These are phyloP conservation scores for Leptoclinus maculatus DNA, from an alignment of 2,797 vertebrate species.

Conservation along the genomic window DNA sequence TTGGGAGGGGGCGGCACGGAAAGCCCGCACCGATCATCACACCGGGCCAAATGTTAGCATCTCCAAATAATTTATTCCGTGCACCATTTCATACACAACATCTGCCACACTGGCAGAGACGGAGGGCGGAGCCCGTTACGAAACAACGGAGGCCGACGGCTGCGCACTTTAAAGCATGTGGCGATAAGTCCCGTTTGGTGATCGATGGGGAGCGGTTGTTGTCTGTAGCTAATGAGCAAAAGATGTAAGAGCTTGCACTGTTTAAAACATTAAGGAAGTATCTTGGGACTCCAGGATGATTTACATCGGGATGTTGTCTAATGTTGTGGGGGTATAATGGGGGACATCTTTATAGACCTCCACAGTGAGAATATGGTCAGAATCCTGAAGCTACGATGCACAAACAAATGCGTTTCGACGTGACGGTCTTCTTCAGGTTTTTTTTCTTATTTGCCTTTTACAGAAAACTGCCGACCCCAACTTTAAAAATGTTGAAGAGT, in stretches of 20 bases:
- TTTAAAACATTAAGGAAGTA: background rate
- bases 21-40: conserved; percentile 70
- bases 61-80: conserved; percentile 62
- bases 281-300: background rate
- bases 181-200: background rate
- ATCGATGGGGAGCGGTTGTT: background rate
- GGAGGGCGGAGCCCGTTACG: conserved; percentile 33
- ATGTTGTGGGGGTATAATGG: background rate
- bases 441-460: too few species aligned
- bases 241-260: background rate
- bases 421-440: too few species aligned
- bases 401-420: too few species aligned
- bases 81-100: conserved; percentile 61
- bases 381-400: background rate
- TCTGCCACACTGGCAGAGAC: conserved; percentile 60
- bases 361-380: background rate
- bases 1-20: conserved; percentile 50
- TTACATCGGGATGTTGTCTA: background rate
- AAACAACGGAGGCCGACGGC: conserved; percentile 26
- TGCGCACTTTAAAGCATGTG: conserved; percentile 6
- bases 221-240: conserved; percentile 28
- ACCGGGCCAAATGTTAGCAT: conserved; percentile 65
- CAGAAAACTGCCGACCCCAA: too few species aligned
- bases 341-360: conserved; percentile 1
- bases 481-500: too few species aligned